Conservation (phyloP, 2,113 vertebrate species). For the Pomatostomus ruficeps region DNA sequence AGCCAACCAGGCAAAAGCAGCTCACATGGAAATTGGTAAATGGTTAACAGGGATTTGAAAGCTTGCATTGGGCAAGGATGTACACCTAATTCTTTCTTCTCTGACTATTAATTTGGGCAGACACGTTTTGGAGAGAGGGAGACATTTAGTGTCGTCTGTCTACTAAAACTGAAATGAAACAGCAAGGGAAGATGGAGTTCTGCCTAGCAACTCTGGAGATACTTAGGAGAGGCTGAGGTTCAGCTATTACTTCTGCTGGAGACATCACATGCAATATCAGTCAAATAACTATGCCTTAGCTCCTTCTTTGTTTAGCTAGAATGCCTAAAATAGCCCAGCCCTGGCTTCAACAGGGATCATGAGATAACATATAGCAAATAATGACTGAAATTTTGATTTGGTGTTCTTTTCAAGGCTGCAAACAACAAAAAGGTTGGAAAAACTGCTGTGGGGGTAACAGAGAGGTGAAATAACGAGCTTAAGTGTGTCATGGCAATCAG, state of each 20-base stretch:
- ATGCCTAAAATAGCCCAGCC: neutral
- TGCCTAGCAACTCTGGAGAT: neutral
- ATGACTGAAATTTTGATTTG: neutral
- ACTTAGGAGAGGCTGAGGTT: neutral
- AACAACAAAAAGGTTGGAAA: neutral
- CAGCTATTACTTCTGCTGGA: neutral
- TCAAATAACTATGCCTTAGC: neutral
- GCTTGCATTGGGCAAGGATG: neutral
- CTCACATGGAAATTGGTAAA: neutral
- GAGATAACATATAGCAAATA: neutral
- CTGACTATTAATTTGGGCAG: neutral
- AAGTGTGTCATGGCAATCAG: neutral
- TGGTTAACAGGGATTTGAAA: neutral
- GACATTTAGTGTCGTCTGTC: neutral
- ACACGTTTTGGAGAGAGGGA: neutral
- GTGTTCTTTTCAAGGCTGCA: neutral
- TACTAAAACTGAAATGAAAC: neutral
- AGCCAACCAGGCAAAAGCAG: neutral
- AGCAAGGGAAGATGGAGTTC: neutral
- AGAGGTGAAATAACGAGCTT: slow-evolving; percentile 10
- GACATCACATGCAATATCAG: neutral
- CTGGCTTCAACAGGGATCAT: neutral
- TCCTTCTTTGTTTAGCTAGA: neutral
- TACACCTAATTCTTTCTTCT: neutral
- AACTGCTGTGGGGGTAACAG: neutral